phyloP scores from a whole-genome alignment of 35 echinoderm and acorn worm species.

The Acanthaster planci region DNA sequence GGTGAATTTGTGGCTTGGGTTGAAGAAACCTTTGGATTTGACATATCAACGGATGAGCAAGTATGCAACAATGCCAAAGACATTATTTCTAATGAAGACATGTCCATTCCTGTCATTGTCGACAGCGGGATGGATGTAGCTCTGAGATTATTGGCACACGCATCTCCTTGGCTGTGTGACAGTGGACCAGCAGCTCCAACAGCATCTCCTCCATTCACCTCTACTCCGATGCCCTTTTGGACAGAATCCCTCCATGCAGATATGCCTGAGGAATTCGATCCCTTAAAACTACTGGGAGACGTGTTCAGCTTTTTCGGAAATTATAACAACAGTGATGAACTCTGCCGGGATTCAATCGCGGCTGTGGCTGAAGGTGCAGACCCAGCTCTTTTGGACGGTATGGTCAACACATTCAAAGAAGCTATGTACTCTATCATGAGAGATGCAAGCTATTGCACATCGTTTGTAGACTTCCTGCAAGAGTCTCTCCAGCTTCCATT shows the following conservation, averaged over 20 bases:
- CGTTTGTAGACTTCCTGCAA: not conserved
- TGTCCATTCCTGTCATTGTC: not conserved
- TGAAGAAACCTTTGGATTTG: not conserved
- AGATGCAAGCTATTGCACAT: not conserved
- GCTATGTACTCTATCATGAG: not conserved
- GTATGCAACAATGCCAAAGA: not conserved
- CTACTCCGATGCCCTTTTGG: not conserved
- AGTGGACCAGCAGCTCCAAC: too few relatives aligned
- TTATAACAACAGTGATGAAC: not conserved
- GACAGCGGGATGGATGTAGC: not conserved
- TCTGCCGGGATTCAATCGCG: not conserved
- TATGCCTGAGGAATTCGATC: too few relatives aligned
- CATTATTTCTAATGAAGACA: not conserved
- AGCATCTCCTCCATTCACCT: not conserved
- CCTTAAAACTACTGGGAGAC: not conserved
- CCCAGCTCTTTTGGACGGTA: not conserved
- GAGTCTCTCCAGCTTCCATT: not conserved
- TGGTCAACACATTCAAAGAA: constrained; percentile 3
- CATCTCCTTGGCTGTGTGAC: not conserved
- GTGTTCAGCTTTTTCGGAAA: not conserved
- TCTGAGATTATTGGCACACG: not conserved
- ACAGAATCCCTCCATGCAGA: too few relatives aligned
- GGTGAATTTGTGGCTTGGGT: too few relatives aligned
- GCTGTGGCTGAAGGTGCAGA: constrained; percentile 8
- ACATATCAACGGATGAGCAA: not conserved